phyloP scores from a whole-genome alignment of 2,888 invertebrate species.

The Drosophila neutralis region DNA sequence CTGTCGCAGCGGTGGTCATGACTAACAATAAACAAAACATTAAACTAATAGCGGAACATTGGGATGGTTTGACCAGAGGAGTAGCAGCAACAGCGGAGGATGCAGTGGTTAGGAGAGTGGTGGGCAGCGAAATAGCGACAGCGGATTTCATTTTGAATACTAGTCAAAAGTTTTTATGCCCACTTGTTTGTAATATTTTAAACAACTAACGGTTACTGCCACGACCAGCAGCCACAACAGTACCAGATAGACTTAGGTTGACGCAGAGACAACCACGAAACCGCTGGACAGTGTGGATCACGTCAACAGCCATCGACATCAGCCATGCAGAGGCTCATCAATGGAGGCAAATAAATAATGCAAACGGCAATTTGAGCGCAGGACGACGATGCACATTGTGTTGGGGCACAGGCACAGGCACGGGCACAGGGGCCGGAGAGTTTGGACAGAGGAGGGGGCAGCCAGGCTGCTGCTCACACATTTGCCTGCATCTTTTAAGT shows the following conservation, averaged over 20 bases:
- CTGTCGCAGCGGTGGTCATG: constrained; percentile 57
- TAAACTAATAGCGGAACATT: constrained; percentile 76
- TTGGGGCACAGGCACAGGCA: not conserved
- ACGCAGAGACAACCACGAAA: constrained; percentile 40
- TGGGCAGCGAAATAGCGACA: constrained; percentile 14
- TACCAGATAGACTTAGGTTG: constrained; percentile 17
- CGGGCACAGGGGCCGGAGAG: not conserved
- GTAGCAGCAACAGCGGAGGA: not conserved
- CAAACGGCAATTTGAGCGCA: constrained; percentile 79
- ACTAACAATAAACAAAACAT: constrained; percentile 78
- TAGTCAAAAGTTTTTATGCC: constrained; percentile 37
- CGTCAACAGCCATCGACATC: constrained; percentile 51
- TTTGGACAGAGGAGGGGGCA: not conserved
- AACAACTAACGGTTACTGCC: constrained; percentile 70
- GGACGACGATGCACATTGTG: constrained; percentile 32
- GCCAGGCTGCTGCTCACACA: constrained; percentile 52
- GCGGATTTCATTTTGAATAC: constrained; percentile 51
- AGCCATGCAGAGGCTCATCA: constrained; percentile 64
- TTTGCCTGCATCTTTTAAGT: constrained; percentile 80
- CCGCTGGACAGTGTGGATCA: constrained; percentile 23
- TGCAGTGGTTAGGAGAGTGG: not conserved
- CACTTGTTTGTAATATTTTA: constrained; percentile 72
- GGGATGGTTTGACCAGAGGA: constrained; percentile 35
- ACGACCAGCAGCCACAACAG: constrained; percentile 7
- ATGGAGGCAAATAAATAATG: constrained; percentile 80